A percentile compares a stretch with the other conserved stretches of the same genome.
These are phyloP conservation scores for Thomomys bottae DNA, from an alignment of 2,113 vertebrate genomes.

Conservation along the genomic window DNA sequence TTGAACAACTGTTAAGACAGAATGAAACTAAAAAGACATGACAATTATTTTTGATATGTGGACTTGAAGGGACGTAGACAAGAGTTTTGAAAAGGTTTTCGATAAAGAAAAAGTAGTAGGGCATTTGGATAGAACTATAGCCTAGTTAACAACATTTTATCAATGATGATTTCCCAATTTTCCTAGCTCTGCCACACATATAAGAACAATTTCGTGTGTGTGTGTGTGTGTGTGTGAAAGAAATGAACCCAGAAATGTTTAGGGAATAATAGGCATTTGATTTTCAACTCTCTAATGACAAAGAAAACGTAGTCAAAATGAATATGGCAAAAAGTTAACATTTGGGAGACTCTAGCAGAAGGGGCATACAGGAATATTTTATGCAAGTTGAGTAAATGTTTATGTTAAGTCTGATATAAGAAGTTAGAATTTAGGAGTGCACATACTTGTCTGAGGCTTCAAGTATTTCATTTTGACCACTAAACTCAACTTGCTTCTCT, in stretches of 20 bases:
- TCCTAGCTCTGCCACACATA: background rate
- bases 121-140: background rate
- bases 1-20: background rate
- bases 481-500: background rate
- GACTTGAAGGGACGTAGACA: constrained; percentile 3
- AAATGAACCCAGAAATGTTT: background rate
- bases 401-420: constrained; percentile 38
- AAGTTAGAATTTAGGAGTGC: constrained; percentile 42
- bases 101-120: background rate
- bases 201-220: background rate
- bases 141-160: background rate
- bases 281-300: constrained; percentile 22
- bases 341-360: constrained; percentile 8
- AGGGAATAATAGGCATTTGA: background rate
- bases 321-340: constrained; percentile 31
- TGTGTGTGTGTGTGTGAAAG: too few relatives aligned
- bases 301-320: background rate
- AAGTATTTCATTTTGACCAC: constrained; percentile 10
- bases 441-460: constrained; percentile 3
- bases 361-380: constrained; percentile 1
- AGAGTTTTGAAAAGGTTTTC: background rate
- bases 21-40: background rate
- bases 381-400: constrained; percentile 39
- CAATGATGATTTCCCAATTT: background rate
- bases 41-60: background rate